phyloP scores from a whole-genome alignment of 1,140 invertebrate genomes.

The Phymastichus coffea region DNA sequence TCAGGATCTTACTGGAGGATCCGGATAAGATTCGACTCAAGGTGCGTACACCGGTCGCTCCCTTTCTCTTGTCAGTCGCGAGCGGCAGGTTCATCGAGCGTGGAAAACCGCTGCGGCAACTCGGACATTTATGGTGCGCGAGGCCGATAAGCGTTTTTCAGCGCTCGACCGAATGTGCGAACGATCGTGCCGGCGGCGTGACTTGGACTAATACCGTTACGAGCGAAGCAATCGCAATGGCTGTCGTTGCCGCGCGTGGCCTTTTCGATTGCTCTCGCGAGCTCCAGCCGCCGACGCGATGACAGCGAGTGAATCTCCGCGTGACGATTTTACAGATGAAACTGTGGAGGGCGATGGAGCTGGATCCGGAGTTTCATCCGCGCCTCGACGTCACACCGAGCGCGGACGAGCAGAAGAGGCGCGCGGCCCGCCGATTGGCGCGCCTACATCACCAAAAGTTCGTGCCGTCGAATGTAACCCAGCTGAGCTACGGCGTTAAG shows the following conservation, averaged over 20 bases:
- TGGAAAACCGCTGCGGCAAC: too few relatives aligned
- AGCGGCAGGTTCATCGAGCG: too few relatives aligned
- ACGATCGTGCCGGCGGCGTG: too few relatives aligned
- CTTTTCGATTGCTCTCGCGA: too few relatives aligned
- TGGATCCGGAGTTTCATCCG: slow-evolving; percentile 78
- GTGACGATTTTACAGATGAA: slow-evolving; percentile 63
- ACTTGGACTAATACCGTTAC: too few relatives aligned
- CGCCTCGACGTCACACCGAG: slow-evolving; percentile 60
- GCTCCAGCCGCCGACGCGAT: too few relatives aligned
- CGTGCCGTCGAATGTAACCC: slow-evolving; percentile 61
- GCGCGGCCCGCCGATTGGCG: slow-evolving; percentile 64
- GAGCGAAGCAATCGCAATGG: too few relatives aligned
- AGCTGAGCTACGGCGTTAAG: slow-evolving; percentile 64
- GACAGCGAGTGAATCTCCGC: too few relatives aligned
- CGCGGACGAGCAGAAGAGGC: slow-evolving; percentile 73
- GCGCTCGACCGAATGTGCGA: too few relatives aligned
- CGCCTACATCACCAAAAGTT: slow-evolving; percentile 56
- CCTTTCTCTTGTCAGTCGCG: too few relatives aligned
- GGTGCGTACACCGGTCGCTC: slow-evolving; percentile 32
- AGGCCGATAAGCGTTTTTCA: too few relatives aligned
- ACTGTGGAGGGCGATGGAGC: slow-evolving; percentile 79
- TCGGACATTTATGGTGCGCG: not conserved
- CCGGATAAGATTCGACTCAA: slow-evolving; percentile 41
- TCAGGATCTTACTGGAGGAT: slow-evolving; percentile 43
- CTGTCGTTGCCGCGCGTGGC: too few relatives aligned